Conservation (phyloP, 2,797 vertebrate species). For the Mus spretus region DNA sequence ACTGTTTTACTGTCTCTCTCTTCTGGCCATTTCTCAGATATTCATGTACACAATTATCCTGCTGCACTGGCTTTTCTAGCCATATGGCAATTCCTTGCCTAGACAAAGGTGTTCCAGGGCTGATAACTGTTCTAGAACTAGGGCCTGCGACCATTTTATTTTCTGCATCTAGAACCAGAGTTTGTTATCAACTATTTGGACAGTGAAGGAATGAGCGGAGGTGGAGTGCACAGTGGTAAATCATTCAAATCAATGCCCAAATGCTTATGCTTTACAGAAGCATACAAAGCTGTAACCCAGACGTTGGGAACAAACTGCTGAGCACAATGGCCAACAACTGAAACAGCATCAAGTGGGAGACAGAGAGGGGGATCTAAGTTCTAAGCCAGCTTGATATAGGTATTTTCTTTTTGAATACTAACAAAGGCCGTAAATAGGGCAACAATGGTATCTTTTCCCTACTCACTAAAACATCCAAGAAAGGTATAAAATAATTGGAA, state of each 20-base stretch:
- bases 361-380: not conserved
- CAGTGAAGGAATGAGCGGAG: not conserved
- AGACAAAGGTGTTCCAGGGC: not conserved
- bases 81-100: slow-evolving; percentile 21
- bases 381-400: not conserved
- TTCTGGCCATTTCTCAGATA: not conserved
- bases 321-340: not conserved
- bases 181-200: not conserved
- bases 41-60: slow-evolving; percentile 58
- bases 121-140: not conserved
- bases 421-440: slow-evolving; percentile 18
- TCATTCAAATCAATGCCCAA: slow-evolving; percentile 18
- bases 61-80: slow-evolving; percentile 29
- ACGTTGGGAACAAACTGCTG: not conserved
- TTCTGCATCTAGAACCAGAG: slow-evolving; percentile 48
- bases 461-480: slow-evolving; percentile 38
- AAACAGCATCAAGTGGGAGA: not conserved
- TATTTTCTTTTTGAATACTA: slow-evolving; percentile 27
- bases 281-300: not conserved
- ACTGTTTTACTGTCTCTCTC: not conserved
- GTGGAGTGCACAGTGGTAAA: not conserved
- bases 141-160: not conserved
- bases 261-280: not conserved
- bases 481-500: slow-evolving; percentile 36
- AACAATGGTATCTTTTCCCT: slow-evolving; percentile 43